Evolutionary conservation across 2,888 invertebrate genomes (phyloP).

Genomic region (Cataglyphis altisquamis): DNA sequence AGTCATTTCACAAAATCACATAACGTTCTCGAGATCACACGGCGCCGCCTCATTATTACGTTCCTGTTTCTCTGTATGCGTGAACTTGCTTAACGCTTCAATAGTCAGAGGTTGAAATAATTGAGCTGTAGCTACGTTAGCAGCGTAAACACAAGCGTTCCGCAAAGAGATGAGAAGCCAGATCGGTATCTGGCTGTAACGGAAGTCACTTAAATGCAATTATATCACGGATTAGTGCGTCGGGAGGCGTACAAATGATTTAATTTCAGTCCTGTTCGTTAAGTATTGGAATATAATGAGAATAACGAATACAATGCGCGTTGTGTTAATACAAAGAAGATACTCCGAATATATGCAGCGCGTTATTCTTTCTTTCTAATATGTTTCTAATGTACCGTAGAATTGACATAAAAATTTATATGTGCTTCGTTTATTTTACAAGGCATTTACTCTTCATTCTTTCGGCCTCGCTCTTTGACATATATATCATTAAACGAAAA

Average conservation of each 20-base stretch:
- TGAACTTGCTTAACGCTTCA: slow-evolving; percentile 69
- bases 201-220: slow-evolving; percentile 33
- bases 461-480: neutral
- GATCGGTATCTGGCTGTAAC: slow-evolving; percentile 34
- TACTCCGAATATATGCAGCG: neutral
- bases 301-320: neutral
- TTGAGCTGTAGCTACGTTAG: slow-evolving; percentile 60
- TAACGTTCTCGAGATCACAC: slow-evolving; percentile 35
- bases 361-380: neutral
- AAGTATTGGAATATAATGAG: slow-evolving; percentile 18
- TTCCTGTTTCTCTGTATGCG: slow-evolving; percentile 56
- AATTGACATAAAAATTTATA: slow-evolving; percentile 2
- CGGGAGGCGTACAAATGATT: slow-evolving; percentile 15
- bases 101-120: slow-evolving; percentile 64
- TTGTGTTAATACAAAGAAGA: slow-evolving; percentile 2
- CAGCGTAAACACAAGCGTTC: slow-evolving; percentile 4
- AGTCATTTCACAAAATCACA: slow-evolving; percentile 24
- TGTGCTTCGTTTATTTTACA: slow-evolving; percentile 8
- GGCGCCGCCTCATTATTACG: slow-evolving; percentile 65
- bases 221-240: neutral
- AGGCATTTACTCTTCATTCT: neutral
- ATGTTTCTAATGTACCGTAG: no score
- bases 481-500: slow-evolving; percentile 6
- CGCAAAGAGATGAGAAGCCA: slow-evolving; percentile 37
- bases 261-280: slow-evolving; percentile 5